Conservation (phyloP, 1,140 invertebrate species). For the Homarus americanus region DNA sequence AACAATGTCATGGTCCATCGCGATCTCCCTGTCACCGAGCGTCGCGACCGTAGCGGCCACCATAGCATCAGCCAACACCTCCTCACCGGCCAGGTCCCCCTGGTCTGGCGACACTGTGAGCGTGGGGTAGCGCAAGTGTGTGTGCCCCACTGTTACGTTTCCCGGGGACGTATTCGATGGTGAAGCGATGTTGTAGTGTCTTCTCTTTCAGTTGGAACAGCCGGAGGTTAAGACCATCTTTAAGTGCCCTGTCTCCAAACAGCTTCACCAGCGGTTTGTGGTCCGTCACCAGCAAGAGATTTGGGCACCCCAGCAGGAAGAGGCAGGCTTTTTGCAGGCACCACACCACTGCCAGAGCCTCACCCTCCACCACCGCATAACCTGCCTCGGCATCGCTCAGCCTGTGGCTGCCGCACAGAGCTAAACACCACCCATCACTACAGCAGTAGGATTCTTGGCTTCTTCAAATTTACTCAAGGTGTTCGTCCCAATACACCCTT, state of each 20-base stretch:
- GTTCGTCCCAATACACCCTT: background rate
- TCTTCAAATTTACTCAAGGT: background rate
- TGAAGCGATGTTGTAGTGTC: conserved; percentile 3
- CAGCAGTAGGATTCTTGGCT: background rate
- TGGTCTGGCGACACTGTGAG: background rate
- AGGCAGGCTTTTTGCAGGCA: background rate
- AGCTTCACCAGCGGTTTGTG: background rate
- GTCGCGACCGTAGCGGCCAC: background rate
- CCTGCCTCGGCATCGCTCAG: too few relatives aligned
- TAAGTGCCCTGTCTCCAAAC: background rate
- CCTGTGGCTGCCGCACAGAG: background rate
- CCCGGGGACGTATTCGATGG: background rate
- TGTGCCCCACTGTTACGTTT: background rate
- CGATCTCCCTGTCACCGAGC: background rate
- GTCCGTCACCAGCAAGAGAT: background rate
- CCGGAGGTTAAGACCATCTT: background rate
- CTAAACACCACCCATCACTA: background rate
- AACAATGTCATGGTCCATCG: background rate
- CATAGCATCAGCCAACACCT: background rate
- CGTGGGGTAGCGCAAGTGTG: background rate
- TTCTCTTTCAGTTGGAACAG: background rate
- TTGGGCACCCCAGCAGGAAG: background rate
- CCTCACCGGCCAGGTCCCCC: background rate
- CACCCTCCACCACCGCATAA: background rate
- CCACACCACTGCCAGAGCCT: background rate